Evolutionary conservation across 2,797 vertebrate genomes (phyloP), one percentile per base, ranked within the genome.

Genomic region (Pangasius sanitwongsei): DNA sequence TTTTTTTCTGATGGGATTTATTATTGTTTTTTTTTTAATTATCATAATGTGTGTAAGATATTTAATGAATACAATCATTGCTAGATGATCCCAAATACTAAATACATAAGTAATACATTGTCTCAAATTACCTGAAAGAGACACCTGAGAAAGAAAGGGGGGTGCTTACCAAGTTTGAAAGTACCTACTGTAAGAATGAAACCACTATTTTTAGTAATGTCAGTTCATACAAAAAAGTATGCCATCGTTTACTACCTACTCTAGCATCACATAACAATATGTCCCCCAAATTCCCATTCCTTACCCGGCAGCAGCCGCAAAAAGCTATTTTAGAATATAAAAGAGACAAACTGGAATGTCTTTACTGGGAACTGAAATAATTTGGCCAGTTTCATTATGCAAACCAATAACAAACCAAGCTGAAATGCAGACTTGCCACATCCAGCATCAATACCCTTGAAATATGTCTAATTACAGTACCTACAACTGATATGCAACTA

Each of bases 81-180:
- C 74, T 53, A 53, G 25, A 34, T 18, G n/a, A 55, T 34, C 18
- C n/a, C 31, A 37, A 57, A 81, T 23, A 23, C n/a, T 80, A 34
- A 34, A 81, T 81, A 25, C n/a, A 57, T 23, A 34, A 81, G 23
- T 81, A 34, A 34, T 13, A 59, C 55, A 37, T 37, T 34, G 16
- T 23, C n/a, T 55, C 34, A 82, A 18, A 81, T 82, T 44, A 83
- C 81, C 82, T 83, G 28, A 80, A 80, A 55, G 28, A 48, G 61
- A 83, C 41, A 83, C 82, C 41, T 83, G 41, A 83, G 41, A 65
- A 37, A 37, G 55, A 82, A 48, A 59, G 53, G 53, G 53, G 7
- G 2, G 18, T 0, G 31, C 15, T n/a, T 31, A 65, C 41, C 15
- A 83, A 31, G 25, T 83, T 28, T 44, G 81, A 83, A 63, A 83